phyloP scores from a whole-genome alignment of 2,888 invertebrate genomes.

The Orthonevra nobilis region DNA sequence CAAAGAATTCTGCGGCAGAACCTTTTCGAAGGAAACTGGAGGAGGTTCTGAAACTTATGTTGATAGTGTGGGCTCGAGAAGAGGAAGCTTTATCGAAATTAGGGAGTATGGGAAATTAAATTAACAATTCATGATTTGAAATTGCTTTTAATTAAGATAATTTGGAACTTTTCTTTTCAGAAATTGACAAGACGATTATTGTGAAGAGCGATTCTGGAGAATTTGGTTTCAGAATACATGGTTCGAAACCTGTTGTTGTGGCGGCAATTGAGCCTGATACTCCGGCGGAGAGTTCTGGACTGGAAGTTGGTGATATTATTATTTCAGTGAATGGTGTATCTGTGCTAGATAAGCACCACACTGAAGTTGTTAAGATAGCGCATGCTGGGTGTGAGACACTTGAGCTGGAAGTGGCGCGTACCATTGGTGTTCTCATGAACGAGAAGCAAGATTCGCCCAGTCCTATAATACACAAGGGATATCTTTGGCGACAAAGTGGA shows the following conservation, averaged over 20 bases:
- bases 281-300: conserved; percentile 94
- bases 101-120: conserved; percentile 81
- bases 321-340: conserved; percentile 94
- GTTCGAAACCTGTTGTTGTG: conserved; percentile 97
- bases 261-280: conserved; percentile 97
- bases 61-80: conserved; percentile 90
- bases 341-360: conserved; percentile 95
- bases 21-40: conserved; percentile 85
- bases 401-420: conserved; percentile 93
- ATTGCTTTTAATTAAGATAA: too few species aligned
- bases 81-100: conserved; percentile 85
- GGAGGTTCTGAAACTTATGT: conserved; percentile 90
- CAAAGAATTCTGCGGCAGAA: conserved; percentile 77
- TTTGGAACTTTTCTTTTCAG: conserved; percentile 80
- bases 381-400: conserved; percentile 93
- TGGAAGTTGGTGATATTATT: conserved; percentile 96
- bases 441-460: conserved; percentile 83
- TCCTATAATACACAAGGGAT: conserved; percentile 86
- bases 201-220: conserved; percentile 92
- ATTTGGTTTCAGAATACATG: conserved; percentile 97
- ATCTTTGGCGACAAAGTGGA: conserved; percentile 87
- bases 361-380: conserved; percentile 95
- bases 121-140: background rate
- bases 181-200: conserved; percentile 92
- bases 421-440: conserved; percentile 89